A percentile compares a stretch with the other conserved stretches of the same genome.
phyloP scores from a whole-genome alignment of 2,113 vertebrate species.

The Gallinago undulata region DNA sequence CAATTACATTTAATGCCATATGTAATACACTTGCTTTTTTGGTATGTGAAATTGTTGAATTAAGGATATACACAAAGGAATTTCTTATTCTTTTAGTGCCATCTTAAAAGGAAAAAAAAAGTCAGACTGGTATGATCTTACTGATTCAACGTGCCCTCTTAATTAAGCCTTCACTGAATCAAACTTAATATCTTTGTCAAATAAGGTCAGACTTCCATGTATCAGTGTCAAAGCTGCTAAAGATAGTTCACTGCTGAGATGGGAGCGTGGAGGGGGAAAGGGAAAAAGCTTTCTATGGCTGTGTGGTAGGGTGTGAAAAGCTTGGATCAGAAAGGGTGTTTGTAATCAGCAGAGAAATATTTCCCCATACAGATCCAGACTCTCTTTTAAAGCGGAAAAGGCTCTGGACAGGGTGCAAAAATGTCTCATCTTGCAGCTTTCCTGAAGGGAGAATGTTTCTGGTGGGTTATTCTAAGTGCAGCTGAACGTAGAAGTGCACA shows the following conservation, averaged over 20 bases:
- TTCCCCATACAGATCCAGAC: background rate
- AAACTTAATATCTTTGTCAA: slow-evolving; percentile 41
- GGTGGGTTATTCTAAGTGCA: background rate
- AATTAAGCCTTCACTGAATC: slow-evolving; percentile 48
- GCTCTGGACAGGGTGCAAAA: background rate
- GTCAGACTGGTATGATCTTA: background rate
- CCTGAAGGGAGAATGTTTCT: background rate
- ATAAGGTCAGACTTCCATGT: slow-evolving; percentile 38
- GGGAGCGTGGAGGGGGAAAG: background rate
- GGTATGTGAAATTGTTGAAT: background rate
- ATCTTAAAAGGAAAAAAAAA: background rate
- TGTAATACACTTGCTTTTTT: background rate
- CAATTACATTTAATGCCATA: background rate
- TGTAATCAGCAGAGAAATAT: background rate
- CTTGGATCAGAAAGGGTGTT: background rate
- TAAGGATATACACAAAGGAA: background rate
- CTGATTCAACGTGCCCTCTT: background rate
- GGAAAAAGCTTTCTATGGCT: background rate
- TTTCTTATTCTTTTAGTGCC: background rate
- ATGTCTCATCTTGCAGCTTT: background rate
- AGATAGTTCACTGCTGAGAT: background rate
- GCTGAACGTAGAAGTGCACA: background rate
- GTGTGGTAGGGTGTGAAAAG: background rate
- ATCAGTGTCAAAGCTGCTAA: slow-evolving; percentile 52
- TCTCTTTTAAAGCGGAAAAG: background rate